These are phyloP conservation scores for Drosophila varians DNA, from an alignment of 1,140 invertebrate genomes.

Conservation along the genomic window DNA sequence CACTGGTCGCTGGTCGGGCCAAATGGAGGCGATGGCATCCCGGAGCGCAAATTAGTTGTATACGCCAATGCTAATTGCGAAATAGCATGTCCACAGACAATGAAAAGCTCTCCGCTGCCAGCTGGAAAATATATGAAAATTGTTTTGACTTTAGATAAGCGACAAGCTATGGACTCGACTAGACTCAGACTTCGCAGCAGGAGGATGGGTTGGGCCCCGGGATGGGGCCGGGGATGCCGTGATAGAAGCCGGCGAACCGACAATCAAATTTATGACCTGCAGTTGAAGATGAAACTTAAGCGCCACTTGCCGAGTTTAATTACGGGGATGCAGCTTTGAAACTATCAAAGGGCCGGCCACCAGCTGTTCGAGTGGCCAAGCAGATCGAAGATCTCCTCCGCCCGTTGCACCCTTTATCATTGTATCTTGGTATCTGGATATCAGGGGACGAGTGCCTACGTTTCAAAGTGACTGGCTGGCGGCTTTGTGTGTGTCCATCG, in stretches of 20 bases:
- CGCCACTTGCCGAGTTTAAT: conserved; percentile 72
- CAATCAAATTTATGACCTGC: conserved; percentile 76
- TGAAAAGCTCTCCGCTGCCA: conserved; percentile 56
- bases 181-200: conserved; percentile 7
- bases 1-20: not conserved
- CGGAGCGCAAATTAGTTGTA: conserved; percentile 81
- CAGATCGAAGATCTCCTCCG: conserved; percentile 42
- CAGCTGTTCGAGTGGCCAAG: conserved; percentile 65
- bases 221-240: conserved; percentile 46
- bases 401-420: conserved; percentile 28
- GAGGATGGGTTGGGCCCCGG: not conserved
- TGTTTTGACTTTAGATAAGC: conserved; percentile 83
- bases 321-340: conserved; percentile 35
- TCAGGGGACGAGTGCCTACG: conserved; percentile 6
- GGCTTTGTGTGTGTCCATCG: conserved; percentile 75
- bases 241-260: conserved; percentile 67
- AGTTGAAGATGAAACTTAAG: conserved; percentile 69
- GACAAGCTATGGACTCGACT: conserved; percentile 45
- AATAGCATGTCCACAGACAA: conserved; percentile 69
- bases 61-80: conserved; percentile 81
- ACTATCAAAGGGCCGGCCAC: conserved; percentile 47
- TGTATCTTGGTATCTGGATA: conserved; percentile 8
- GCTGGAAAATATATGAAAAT: conserved; percentile 77
- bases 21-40: conserved; percentile 47
- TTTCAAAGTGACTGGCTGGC: conserved; percentile 23